These are phyloP conservation scores for Carassius gibelio DNA, from an alignment of 2,113 vertebrate genomes.

Conservation along the genomic window DNA sequence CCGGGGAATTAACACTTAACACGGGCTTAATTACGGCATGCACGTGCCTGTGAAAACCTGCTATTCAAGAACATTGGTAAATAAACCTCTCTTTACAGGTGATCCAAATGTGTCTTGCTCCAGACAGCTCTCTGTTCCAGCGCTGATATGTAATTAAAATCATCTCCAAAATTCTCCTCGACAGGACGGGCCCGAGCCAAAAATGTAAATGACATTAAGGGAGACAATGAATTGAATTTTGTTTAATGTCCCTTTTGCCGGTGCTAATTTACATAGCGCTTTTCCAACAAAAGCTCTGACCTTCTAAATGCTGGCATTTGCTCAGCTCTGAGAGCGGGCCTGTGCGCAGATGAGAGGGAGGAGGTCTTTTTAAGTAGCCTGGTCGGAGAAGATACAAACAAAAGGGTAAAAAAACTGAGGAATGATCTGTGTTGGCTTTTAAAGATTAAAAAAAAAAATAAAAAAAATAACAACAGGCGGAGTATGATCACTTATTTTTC, in stretches of 20 bases:
- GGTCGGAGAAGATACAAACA: slow-evolving; percentile 81
- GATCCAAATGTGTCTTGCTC: slow-evolving; percentile 84
- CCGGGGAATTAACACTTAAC: slow-evolving; percentile 69
- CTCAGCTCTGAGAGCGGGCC: slow-evolving; percentile 93
- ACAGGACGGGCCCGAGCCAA: slow-evolving; percentile 94
- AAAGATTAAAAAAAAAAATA: slow-evolving; percentile 70
- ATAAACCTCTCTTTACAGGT: slow-evolving; percentile 84
- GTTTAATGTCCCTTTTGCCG: slow-evolving; percentile 99
- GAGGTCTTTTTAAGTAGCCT: slow-evolving; percentile 78
- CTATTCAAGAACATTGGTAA: slow-evolving; percentile 86
- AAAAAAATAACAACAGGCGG: slow-evolving; percentile 77
- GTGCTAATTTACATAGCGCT: slow-evolving; percentile 99
- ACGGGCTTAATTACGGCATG: slow-evolving; percentile 74
- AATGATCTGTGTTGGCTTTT: slow-evolving; percentile 73
- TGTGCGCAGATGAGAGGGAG: slow-evolving; percentile 86
- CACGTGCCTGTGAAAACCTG: slow-evolving; percentile 81
- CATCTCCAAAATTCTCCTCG: slow-evolving; percentile 96
- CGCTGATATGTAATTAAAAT: slow-evolving; percentile 98
- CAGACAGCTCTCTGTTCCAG: slow-evolving; percentile 72
- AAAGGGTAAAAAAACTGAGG: slow-evolving; percentile 68
- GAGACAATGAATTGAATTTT: slow-evolving; percentile 99
- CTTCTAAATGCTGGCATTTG: slow-evolving; percentile 99
- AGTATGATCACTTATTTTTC: slow-evolving; percentile 76
- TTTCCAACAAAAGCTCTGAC: slow-evolving; percentile 99
- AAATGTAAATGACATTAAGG: slow-evolving; percentile 99